A percentile compares a stretch with the other conserved stretches of the same genome.
Conservation (phyloP, 2,888 invertebrate species). For the Emmelina monodactyla region DNA sequence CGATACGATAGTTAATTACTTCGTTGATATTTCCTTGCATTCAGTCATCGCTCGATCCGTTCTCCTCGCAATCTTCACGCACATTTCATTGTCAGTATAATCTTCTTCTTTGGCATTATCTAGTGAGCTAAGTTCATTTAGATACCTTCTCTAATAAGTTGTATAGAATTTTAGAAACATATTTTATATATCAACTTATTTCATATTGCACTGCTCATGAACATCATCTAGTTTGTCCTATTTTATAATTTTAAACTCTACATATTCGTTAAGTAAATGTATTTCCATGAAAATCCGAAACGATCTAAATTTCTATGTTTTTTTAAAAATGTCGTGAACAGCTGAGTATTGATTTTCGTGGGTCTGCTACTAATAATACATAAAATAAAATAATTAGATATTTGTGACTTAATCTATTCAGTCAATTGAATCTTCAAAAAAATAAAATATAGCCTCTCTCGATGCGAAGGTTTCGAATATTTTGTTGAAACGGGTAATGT, state of each 20-base stretch:
- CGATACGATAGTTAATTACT: constrained; percentile 24
- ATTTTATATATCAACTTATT: not conserved
- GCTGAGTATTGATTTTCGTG: constrained; percentile 7
- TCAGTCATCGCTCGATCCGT: constrained; percentile 33
- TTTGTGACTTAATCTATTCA: constrained; percentile 62
- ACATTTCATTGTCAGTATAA: constrained; percentile 33
- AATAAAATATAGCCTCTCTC: constrained; percentile 52
- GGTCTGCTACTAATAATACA: not conserved
- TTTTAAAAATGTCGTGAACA: no score
- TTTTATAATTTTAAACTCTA: constrained; percentile 16
- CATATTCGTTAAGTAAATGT: constrained; percentile 3
- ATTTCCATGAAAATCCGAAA: no score
- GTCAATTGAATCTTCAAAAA: constrained; percentile 49
- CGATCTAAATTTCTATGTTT: no score
- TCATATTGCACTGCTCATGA: constrained; percentile 43
- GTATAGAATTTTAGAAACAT: constrained; percentile 19
- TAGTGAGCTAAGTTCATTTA: constrained; percentile 53
- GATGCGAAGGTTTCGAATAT: constrained; percentile 35
- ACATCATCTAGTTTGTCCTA: constrained; percentile 23
- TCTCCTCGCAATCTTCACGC: constrained; percentile 34
- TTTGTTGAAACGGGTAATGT: constrained; percentile 24
- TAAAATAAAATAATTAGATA: constrained; percentile 19
- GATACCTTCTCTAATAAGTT: constrained; percentile 26
- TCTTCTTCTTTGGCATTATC: constrained; percentile 64
- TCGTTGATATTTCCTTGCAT: constrained; percentile 36